Base-by-base conservation (phyloP, 2,797 vertebrate genomes). In the Enteromius radiatus region DNA sequence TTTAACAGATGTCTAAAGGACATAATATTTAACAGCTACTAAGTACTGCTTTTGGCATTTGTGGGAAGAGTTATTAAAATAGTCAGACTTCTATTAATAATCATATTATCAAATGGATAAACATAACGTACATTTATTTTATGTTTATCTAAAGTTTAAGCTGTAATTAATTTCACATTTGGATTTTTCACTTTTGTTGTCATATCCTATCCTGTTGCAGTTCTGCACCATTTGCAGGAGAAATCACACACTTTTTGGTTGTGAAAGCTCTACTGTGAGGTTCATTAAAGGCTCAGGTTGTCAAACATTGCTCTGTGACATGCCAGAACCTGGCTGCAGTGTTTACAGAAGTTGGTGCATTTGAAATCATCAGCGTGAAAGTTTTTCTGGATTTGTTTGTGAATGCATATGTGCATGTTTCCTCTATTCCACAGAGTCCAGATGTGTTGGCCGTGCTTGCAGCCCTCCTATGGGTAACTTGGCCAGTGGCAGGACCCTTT, bases 381-480 rank as follows among this genome's bases (percentile, higher is more conserved):
- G 61, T 80, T 61, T 81, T 8, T 82, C 38, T 19, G 21, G 14
- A 70, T 61, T 9, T 36, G 63, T 49, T 75, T 67, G 3, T 78
- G n/a, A 65, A 28, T 79, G 69, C 33, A 38, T n/a, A n/a, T 73
- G 23, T 61, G 15, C 23, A 12, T 67, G 1, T 73, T 67, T 52
- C 54, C 63, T 73, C 52, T 63, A 2, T 76, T 59, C 80, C 2
- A 89, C 83, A 92, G 92, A 86, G 67, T 94, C 95, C 87, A 95
- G 95, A 88, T 97, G 96, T 84, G 90, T 71, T 0, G 93, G 95
- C 61, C 94, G 28, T 0, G 94, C 96, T 76, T 98, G 97, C 85
- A 97, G 96, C 88, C 96, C 97, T 64, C 92, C 96, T 0, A 90
- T 98, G 81, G 95, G 95, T 54, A 97, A 98, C 91, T 93, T 98